Evolutionary conservation across 2,797 vertebrate species (phyloP), one percentile per base, ranked within the genome.

Genomic region (Enteromius fasciolatus): DNA sequence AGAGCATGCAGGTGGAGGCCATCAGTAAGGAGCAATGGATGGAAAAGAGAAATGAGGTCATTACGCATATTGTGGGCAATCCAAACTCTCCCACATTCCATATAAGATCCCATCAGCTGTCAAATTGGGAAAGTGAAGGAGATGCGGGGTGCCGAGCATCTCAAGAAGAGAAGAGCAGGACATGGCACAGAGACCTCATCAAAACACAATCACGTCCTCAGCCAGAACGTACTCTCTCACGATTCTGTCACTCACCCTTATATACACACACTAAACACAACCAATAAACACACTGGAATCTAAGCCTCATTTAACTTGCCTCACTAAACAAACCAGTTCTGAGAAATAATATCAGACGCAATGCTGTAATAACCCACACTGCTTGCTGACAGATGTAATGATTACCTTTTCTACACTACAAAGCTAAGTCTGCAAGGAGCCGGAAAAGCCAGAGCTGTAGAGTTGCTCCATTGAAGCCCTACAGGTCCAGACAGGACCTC

Each of bases 41-140:
- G 81, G 90, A 90, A 90, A 90, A 90, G 88, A 94, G 92, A 94
- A 95, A 95, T 94, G 91, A 91, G 94, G 92, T 94, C 93, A 93
- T 96, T 95, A 95, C 95, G 95, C 95, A 94, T 94, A 96, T 96
- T 88, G 92, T 92, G 88, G 89, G 93, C 94, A 95, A 96, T 95
- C 96, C 95, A 94, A 94, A 95, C 94, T 93, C 91, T 90, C 94
- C 93, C 92, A 92, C 95, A 94, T 96, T 96, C 95, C 95, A 96
- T 96, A 95, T 95, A 92, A 93, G 93, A 95, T 95, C 95, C 95
- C 95, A 96, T 96, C 95, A 96, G 92, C 94, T 95, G 95, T 94
- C 96, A 96, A 96, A 96, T 93, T 96, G 95, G 88, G 91, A 92
- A 92, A 92, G 91, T 88, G 87, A 92, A 89, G 88, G 90, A 90